Base-by-base conservation (phyloP, 2,797 vertebrate genomes). In the Tauraco hartlaubi region DNA sequence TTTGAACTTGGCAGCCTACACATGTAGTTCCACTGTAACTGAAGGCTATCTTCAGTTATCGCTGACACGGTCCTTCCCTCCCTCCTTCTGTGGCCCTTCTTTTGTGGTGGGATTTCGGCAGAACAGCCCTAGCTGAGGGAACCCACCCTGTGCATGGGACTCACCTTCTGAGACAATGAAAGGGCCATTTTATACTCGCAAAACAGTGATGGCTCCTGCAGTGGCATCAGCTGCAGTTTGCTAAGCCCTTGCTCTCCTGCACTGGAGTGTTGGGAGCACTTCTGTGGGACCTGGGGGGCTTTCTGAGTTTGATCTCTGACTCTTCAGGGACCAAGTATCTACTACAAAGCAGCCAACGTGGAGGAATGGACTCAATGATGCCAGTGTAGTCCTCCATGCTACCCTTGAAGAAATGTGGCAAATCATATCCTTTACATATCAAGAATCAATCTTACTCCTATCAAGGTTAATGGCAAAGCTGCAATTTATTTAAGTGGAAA, bases 381-480 rank as follows among this genome's bases (percentile, higher is more conserved):
- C 8, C 3, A 3, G 31, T 6, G 12, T 68, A 54, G 20, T 85
- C 17, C 56, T 89, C 43, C n/a, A 46, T 2, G 1, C 6, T 74
- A 77, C 43, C 54, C 82, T 88, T 88, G 48, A 81, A 81, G 33
- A 88, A 92, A 63, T 21, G 48, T 59, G 37, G 37, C 67, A 94
- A 92, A 88, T 69, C 35, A 49, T 71, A 69, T 25, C 41, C 69
- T 75, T 91, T 73, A 31, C 46, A 39, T 75, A 80, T 31, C 39
- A 92, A 92, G 41, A 72, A 86, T 71, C 58, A 85, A 15, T 88
- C 52, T 81, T 52, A 35, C 43, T 76, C 31, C 25, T 79, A 67
- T 82, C 87, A 94, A 95, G 90, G 94, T 92, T 95, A 97, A 94
- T 90, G 73, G 69, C 55, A 94, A 94, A 84, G 49, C 55, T 92